Conservation (phyloP, 1,140 invertebrate genomes). For the Drosophila kurseongensis region DNA sequence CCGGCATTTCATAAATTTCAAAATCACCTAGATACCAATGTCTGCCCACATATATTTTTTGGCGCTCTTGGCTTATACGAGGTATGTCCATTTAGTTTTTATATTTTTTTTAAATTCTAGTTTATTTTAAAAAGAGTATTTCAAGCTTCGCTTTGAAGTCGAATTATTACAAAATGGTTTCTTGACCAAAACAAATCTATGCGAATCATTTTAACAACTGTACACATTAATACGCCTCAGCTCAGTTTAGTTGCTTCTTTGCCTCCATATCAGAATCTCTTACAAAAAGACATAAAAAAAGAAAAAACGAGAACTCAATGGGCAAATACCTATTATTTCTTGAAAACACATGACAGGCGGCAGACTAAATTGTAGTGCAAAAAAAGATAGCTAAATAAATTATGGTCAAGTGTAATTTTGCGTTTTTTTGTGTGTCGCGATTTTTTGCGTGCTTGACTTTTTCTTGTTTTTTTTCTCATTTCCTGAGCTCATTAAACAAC, state of each 20-base stretch:
- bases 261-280: constrained; percentile 6
- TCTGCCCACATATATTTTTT: constrained; percentile 19
- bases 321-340: constrained; percentile 1
- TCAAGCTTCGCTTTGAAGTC: not conserved
- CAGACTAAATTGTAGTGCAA: constrained; percentile 9
- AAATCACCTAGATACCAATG: constrained; percentile 24
- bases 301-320: not conserved
- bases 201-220: constrained; percentile 6
- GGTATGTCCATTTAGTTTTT: not conserved
- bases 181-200: constrained; percentile 10
- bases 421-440: constrained; percentile 26
- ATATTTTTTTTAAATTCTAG: not conserved
- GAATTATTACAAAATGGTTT: constrained; percentile 1
- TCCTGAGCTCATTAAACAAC: constrained; percentile 62
- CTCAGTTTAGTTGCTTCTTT: constrained; percentile 23
- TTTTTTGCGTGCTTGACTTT: constrained; percentile 31
- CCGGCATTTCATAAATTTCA: constrained; percentile 56
- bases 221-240: constrained; percentile 24
- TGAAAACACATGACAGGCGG: constrained; percentile 1
- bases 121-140: not conserved
- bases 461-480: constrained; percentile 38
- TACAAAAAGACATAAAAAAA: constrained; percentile 17
- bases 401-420: constrained; percentile 43
- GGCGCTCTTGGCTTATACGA: not conserved
- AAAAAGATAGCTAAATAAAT: constrained; percentile 28